Evolutionary conservation across 2,797 vertebrate species (phyloP), one percentile per base, ranked within the genome.

Genomic region (Spatula versicolor): DNA sequence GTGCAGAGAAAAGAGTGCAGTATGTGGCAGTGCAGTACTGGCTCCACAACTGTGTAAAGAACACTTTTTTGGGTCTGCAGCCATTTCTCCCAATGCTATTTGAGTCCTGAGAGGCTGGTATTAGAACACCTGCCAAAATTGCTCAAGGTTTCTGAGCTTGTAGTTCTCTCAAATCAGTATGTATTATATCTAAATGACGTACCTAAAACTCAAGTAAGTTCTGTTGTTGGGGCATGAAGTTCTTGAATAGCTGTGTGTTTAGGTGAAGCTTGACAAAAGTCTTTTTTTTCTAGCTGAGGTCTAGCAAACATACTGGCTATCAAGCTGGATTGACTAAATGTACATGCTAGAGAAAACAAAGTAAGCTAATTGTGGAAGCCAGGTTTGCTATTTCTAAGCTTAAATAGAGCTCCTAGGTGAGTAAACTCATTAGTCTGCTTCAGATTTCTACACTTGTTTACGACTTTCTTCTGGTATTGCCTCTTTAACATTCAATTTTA

Each of bases 1-100:
- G 25, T 43, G 21, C 19, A 56, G 35, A 7, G 45, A 39, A 48
- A 13, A 28, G 58, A 60, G n/a, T 58, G 2, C 19, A 59, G 28
- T 4, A 15, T 3, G 1, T 26, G 6, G 3, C 0, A 0, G 30
- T 66, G 39, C 1, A 41, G 0, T 46, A 3, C 33, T 43, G 17
- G 30, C 89, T 23, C 11, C 37, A 43, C 4, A 55, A 0, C 25
- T 33, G 18, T 1, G 3, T 59, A 33, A 68, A 41, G 45, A n/a
- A 17, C 2, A 21, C 23, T 28, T 14, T 21, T 86, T 18, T 41
- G 50, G 50, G 14, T 33, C 59, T 88, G 15, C 22, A 77, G 39
- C 37, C 3, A 2, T 43, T 90, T 73, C 30, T 84, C 46, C n/a
- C 21, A n/a, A 0, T 21, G 50, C 22, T 60, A n/a, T 8, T 39